Base-by-base conservation (phyloP, 2,888 invertebrate species). In the Limnephilus rhombicus region DNA sequence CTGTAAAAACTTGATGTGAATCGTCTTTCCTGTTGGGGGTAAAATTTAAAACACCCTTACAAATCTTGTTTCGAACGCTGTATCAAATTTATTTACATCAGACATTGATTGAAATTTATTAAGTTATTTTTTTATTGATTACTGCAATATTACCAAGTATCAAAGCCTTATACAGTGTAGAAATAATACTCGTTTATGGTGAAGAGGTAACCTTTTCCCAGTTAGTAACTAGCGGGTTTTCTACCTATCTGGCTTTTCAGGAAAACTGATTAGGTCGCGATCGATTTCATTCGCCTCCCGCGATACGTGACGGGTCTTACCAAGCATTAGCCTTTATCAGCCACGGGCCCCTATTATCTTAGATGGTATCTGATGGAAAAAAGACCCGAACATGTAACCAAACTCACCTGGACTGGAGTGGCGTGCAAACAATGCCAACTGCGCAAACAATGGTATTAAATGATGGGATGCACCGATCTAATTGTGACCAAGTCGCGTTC, bases 361-460 rank as follows among this genome's bases (percentile, higher is more conserved):
- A 86, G 90, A 87, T 90, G 81, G 49, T 92, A 87, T 87, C 87
- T 49, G 53, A 87, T 53, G 87, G 85, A 87, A 87, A 85, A 85
- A 92, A 91, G 90, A 91, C 89, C 91, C 53, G 90, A 91, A 91
- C 91, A 85, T 92, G 88, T 92, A 90, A 87, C 85, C 91, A 81
- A 68, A 89, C 90, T 85, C 83, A 90, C 89, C 87, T 80, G 90
- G 87, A 31, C 31, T 91, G 45, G 89, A 93, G 93, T 93, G 92
- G 85, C 91, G 91, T 91, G 93, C 91, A 92, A 93, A 93, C 91
- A 93, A 29, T 41, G 89, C 93, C 93, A 93, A 91, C 93, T 93
- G 93, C 85, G 85, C 89, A 93, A 93, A 93, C 92, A 93, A 91
- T 45, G 90, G 90, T 92, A 93, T 92, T 92, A 92, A 87, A 90